These are phyloP conservation scores for Plemyria rubiginata DNA, from an alignment of 2,888 invertebrate genomes.

Conservation along the genomic window DNA sequence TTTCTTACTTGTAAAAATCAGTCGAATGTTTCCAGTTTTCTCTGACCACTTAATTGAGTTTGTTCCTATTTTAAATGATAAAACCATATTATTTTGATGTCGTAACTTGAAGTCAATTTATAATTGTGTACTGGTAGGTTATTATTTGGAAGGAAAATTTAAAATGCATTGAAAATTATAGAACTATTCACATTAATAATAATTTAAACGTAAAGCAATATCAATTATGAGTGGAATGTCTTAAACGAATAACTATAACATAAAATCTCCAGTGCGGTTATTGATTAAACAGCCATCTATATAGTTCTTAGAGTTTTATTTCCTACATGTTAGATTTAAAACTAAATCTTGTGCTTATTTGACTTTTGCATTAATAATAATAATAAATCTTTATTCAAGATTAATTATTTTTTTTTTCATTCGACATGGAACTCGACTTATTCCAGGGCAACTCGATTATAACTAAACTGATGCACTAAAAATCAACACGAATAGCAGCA, in stretches of 20 bases:
- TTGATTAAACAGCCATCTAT: not conserved
- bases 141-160: not conserved
- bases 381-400: no score
- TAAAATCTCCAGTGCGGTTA: constrained; percentile 52
- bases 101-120: not conserved
- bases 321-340: not conserved
- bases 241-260: constrained; percentile 32
- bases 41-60: constrained; percentile 41
- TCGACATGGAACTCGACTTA: no score
- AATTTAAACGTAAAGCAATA: constrained; percentile 23
- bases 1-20: constrained; percentile 63
- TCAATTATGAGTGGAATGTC: constrained; percentile 60
- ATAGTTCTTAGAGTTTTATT: not conserved
- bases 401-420: no score
- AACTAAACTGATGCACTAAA: constrained; percentile 47
- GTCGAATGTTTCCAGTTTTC: constrained; percentile 52
- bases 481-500: constrained; percentile 34
- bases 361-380: constrained; percentile 2
- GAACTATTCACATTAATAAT: constrained; percentile 27
- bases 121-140: not conserved
- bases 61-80: constrained; percentile 37
- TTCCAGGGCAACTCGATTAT: not conserved
- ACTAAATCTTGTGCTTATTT: constrained; percentile 1
- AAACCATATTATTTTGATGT: not conserved
- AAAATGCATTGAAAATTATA: constrained; percentile 4